Percentiles rank a stretch among this genome's conserved stretches.
phyloP scores from a whole-genome alignment of 2,797 vertebrate genomes.

The Neostethus bicornis region DNA sequence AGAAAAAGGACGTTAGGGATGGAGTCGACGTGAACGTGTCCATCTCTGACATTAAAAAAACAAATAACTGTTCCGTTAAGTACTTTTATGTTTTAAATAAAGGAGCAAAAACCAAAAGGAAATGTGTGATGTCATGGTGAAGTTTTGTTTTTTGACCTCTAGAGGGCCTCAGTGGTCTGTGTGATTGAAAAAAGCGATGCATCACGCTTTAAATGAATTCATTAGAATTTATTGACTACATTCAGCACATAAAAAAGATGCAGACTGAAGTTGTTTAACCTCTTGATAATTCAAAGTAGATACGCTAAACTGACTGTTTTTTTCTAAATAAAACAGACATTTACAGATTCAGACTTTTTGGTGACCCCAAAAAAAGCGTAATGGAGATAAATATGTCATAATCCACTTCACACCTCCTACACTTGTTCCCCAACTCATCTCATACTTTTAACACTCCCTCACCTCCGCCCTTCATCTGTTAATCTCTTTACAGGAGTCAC shows the following conservation, averaged over 20 bases:
- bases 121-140: not conserved
- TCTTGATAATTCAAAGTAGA: constrained; percentile 30
- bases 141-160: constrained; percentile 10
- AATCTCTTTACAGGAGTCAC: constrained; percentile 25
- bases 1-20: constrained; percentile 6
- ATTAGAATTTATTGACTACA: constrained; percentile 49
- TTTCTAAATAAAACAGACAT: constrained; percentile 21
- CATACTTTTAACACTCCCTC: constrained; percentile 19
- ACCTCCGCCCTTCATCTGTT: not conserved
- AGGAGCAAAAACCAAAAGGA: constrained; percentile 69
- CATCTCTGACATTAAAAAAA: constrained; percentile 50
- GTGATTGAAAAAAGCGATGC: too few species aligned
- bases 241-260: constrained; percentile 49
- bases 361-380: constrained; percentile 9
- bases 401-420: constrained; percentile 6
- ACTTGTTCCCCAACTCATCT: constrained; percentile 53
- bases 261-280: constrained; percentile 25
- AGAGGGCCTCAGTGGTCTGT: constrained; percentile 19
- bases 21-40: constrained; percentile 41
- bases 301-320: constrained; percentile 5
- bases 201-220: not conserved
- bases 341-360: constrained; percentile 18
- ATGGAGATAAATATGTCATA: constrained; percentile 22
- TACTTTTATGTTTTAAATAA: constrained; percentile 75
- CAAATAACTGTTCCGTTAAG: constrained; percentile 55